Evolutionary conservation across 37 sponge, comb jelly and placozoan species (phyloP), one percentile per base, ranked within the genome.

Genomic region (Cliona cf. orientalis): DNA sequence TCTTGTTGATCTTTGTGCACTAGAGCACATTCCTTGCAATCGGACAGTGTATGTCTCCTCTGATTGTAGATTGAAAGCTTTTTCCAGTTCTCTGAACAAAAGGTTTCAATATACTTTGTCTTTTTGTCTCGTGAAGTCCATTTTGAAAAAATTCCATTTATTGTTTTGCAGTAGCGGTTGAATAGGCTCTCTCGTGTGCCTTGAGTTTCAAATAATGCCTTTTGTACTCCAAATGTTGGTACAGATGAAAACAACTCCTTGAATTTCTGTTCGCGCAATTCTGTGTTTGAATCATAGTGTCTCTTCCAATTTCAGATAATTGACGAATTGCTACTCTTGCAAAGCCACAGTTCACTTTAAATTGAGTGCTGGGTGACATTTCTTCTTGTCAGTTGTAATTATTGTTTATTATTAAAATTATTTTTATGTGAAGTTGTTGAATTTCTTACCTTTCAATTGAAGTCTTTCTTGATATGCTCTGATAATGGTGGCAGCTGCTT

Each of bases 21-120:
- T n/a, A n/a, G n/a, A 67, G 39, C 39, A 67, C 68, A 67, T 34
- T 67, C 68, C 19, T 67, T 67, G 19, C 68, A 28, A 9, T 67
- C 21, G 32, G 68, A 23, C 68, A 14, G 32, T 67, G 36, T n/a
- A n/a, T n/a, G n/a, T n/a, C n/a, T n/a, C n/a, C n/a, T n/a, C 39
- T 67, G 5, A 31, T 31, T 33, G 5, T 17, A 31, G 23, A 9
- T 5, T 36, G 68, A 19, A 5, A 67, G 39, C 39, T 67, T 67
- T 28, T 67, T 34, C 68, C 68, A 67, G 7, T 35, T 5, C 23
- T 4, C 39, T 67, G 39, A 5, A 9, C 32, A 36, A 21, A 67
- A 67, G 12, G 36, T 34, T 9, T 6, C 7, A 7, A 67, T 31
- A 35, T 67, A 67, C 5, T 5, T 19, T 35, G 39, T 31, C 17